These are phyloP conservation scores for Melanerpes aurifrons DNA, from an alignment of 2,113 vertebrate species.

Conservation along the genomic window DNA sequence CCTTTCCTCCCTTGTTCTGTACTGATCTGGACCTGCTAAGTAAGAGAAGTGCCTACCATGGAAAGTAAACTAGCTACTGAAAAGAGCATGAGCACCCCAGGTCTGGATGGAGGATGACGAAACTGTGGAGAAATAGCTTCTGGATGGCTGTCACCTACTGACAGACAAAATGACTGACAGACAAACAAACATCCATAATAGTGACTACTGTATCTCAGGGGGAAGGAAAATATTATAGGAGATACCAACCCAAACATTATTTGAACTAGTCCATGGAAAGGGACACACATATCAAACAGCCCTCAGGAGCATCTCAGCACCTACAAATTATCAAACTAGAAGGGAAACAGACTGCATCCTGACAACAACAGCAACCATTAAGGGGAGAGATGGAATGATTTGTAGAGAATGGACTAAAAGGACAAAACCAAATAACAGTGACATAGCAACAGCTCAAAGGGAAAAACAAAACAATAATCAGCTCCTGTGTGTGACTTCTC, in stretches of 20 bases:
- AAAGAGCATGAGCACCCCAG: background rate
- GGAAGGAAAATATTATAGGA: background rate
- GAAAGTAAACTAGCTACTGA: background rate
- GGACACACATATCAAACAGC: background rate
- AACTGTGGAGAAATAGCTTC: background rate
- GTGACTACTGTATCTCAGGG: background rate
- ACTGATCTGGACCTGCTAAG: background rate
- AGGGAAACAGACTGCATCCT: background rate
- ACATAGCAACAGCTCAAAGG: background rate
- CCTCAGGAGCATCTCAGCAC: background rate
- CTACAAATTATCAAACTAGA: background rate
- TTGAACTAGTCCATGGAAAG: background rate
- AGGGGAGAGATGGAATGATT: background rate
- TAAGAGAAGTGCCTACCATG: background rate
- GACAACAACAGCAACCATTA: background rate
- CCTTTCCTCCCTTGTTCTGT: background rate
- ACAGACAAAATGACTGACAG: background rate
- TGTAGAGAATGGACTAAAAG: background rate
- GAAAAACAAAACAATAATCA: background rate
- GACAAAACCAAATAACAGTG: background rate
- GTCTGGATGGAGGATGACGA: background rate
- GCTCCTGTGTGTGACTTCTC: background rate
- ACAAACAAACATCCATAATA: background rate
- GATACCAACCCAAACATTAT: background rate
- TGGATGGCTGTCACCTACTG: background rate